These are phyloP conservation scores for Urocynchramus pylzowi DNA, from an alignment of 2,113 vertebrate genomes.

Conservation along the genomic window DNA sequence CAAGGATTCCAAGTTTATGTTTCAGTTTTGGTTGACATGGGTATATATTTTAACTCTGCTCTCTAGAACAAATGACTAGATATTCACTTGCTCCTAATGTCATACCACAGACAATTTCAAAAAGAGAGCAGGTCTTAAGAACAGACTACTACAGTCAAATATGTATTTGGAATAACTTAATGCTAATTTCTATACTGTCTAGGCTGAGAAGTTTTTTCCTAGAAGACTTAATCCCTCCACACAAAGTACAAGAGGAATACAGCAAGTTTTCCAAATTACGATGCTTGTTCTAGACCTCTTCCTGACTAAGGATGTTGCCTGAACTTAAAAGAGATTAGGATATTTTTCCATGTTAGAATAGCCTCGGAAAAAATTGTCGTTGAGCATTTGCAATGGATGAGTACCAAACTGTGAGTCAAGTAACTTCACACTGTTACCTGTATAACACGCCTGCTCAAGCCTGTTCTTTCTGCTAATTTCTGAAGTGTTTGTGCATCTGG, in stretches of 20 bases:
- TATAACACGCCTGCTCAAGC: conserved; percentile 95
- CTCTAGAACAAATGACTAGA: neutral
- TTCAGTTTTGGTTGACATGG: neutral
- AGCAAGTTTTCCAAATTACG: neutral
- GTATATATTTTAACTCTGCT: neutral
- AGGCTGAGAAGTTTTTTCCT: neutral
- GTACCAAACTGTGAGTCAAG: neutral
- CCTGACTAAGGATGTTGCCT: neutral
- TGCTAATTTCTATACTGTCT: neutral
- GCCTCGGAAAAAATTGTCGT: neutral
- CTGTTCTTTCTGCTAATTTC: conserved; percentile 95
- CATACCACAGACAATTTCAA: neutral
- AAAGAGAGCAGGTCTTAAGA: neutral
- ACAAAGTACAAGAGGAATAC: neutral
- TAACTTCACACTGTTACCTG: conserved; percentile 77
- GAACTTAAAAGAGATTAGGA: neutral
- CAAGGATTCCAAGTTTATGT: neutral
- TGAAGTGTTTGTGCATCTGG: conserved; percentile 97
- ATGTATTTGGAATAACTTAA: neutral
- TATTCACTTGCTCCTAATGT: neutral
- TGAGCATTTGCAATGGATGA: neutral
- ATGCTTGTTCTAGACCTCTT: neutral
- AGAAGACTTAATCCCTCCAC: neutral
- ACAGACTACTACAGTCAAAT: neutral
- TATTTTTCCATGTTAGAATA: neutral